phyloP scores from a whole-genome alignment of 2,888 invertebrate species.

The Drosophila maculinotata region DNA sequence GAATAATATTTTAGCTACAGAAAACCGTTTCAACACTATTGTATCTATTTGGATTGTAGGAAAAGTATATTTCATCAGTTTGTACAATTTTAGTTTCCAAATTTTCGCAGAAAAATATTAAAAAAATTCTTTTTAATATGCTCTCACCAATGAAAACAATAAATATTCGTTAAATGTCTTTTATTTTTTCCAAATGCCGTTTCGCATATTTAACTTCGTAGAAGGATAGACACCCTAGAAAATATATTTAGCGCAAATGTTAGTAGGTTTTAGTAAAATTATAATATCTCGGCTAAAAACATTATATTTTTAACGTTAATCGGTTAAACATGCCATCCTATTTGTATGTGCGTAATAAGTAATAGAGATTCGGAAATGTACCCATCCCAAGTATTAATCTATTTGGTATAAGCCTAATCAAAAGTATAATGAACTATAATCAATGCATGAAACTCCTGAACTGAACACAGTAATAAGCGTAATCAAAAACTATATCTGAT shows the following conservation, averaged over 20 bases:
- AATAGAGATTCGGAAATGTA: slow-evolving; percentile 3
- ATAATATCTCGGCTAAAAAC: background rate
- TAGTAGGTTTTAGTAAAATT: too few species aligned
- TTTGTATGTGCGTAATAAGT: slow-evolving; percentile 27
- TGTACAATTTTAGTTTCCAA: too few species aligned
- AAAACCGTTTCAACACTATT: too few species aligned
- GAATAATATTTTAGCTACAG: too few species aligned
- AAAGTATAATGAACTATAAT: slow-evolving; percentile 20
- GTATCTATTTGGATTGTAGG: too few species aligned
- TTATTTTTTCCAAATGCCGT: background rate
- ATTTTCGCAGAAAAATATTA: too few species aligned
- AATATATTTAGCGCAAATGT: too few species aligned
- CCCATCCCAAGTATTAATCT: slow-evolving; percentile 27
- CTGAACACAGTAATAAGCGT: slow-evolving; percentile 35
- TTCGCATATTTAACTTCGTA: too few species aligned
- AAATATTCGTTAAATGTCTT: background rate
- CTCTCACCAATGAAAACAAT: too few species aligned
- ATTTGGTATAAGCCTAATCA: slow-evolving; percentile 21
- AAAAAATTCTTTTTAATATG: too few species aligned
- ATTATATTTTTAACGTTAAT: slow-evolving; percentile 11
- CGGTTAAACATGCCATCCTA: slow-evolving; percentile 9
- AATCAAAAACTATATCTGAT: slow-evolving; percentile 42
- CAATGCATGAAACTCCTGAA: slow-evolving; percentile 45
- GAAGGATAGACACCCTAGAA: too few species aligned
- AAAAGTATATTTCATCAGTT: too few species aligned